These are phyloP conservation scores for Trematomus bernacchii DNA, from an alignment of 2,797 vertebrate genomes.

Conservation along the genomic window DNA sequence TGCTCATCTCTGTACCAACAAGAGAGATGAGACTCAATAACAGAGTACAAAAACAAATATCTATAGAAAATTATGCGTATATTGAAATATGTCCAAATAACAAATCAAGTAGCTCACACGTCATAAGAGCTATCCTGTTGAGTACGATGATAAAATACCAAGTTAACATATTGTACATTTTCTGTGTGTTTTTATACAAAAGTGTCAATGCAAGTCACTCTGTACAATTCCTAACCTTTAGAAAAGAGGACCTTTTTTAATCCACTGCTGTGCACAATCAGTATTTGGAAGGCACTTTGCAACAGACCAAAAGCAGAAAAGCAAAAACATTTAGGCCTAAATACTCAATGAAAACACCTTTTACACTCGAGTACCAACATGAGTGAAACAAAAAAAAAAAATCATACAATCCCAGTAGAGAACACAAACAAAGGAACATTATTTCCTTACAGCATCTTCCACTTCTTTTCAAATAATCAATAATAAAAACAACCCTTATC, in stretches of 20 bases:
- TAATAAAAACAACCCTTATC: slow-evolving; percentile 50
- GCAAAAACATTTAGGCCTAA: slow-evolving; percentile 58
- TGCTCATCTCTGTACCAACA: slow-evolving; percentile 84
- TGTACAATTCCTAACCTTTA: slow-evolving; percentile 81
- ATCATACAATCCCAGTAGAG: slow-evolving; percentile 42
- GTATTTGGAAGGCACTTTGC: slow-evolving; percentile 91
- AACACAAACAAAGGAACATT: slow-evolving; percentile 39
- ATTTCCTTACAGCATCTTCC: slow-evolving; percentile 54
- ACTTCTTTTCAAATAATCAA: slow-evolving; percentile 48
- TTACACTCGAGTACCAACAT: slow-evolving; percentile 67
- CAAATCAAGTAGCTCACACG: slow-evolving; percentile 82
- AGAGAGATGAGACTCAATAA: slow-evolving; percentile 85
- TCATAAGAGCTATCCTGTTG: slow-evolving; percentile 79
- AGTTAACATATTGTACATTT: slow-evolving; percentile 86
- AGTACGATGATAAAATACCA: slow-evolving; percentile 85
- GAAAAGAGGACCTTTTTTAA: slow-evolving; percentile 81
- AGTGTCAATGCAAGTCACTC: slow-evolving; percentile 85
- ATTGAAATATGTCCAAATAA: slow-evolving; percentile 87
- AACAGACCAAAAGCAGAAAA: slow-evolving; percentile 84
- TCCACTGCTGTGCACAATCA: slow-evolving; percentile 88
- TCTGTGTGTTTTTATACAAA: slow-evolving; percentile 85
- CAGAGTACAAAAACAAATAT: slow-evolving; percentile 91
- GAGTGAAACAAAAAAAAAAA: slow-evolving; percentile 62
- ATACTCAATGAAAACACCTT: slow-evolving; percentile 50
- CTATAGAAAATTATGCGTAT: slow-evolving; percentile 91